Evolutionary conservation across 2,888 invertebrate genomes (phyloP).

Genomic region (Coronaproctus castanopsis): DNA sequence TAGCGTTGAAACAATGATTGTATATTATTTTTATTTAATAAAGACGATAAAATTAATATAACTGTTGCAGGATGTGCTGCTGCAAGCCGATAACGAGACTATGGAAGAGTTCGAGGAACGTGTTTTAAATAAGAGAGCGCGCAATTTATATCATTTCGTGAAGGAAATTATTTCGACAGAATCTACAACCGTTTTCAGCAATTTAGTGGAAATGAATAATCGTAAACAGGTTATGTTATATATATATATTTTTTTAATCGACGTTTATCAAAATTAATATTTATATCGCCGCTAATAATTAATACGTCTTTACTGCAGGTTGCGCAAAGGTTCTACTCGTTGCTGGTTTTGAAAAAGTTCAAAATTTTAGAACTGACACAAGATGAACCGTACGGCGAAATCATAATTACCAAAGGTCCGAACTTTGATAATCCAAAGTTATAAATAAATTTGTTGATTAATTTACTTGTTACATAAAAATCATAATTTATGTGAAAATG

Average conservation of each 20-base stretch:
- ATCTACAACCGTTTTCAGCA: conserved; percentile 43
- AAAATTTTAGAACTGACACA: conserved; percentile 78
- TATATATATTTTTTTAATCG: too few relatives aligned
- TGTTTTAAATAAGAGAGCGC: conserved; percentile 76
- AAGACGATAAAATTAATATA: too few relatives aligned
- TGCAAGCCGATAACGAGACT: conserved; percentile 72
- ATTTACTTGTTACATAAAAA: too few relatives aligned
- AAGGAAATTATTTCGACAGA: conserved; percentile 42
- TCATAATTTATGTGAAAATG: too few relatives aligned
- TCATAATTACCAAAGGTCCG: conserved; percentile 60
- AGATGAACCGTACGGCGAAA: conserved; percentile 65
- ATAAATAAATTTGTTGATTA: conserved; percentile 28
- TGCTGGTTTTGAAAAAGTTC: conserved; percentile 90
- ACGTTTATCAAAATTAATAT: too few relatives aligned
- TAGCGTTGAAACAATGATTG: too few relatives aligned
- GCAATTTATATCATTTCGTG: conserved; percentile 67
- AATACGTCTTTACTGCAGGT: conserved; percentile 44
- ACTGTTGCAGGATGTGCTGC: too few relatives aligned
- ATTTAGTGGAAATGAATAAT: conserved; percentile 46
- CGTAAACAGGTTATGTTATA: conserved; percentile 92
- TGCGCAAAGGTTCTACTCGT: conserved; percentile 96
- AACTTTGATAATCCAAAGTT: conserved; percentile 62
- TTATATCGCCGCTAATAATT: too few relatives aligned
- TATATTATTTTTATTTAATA: too few relatives aligned
- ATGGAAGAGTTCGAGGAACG: conserved; percentile 84